phyloP scores from a whole-genome alignment of 2,797 vertebrate genomes.

The Enteromius treurensis region DNA sequence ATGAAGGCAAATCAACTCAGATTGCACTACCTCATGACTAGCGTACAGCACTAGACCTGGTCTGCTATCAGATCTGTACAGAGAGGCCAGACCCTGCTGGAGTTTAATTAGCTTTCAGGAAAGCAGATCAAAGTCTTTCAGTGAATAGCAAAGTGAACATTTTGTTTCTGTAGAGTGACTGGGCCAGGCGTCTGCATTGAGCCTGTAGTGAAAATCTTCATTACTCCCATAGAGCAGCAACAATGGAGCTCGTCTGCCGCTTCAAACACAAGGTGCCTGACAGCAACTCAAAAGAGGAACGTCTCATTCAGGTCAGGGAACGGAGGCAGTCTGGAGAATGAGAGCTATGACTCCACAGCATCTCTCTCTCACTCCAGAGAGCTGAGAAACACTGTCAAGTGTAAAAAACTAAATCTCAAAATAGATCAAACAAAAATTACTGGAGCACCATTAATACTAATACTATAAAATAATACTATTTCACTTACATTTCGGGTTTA shows the following conservation, averaged over 20 bases:
- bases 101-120: not conserved
- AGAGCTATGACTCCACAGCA: not conserved
- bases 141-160: not conserved
- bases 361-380: not conserved
- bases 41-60: not conserved
- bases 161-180: slow-evolving; percentile 12
- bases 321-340: not conserved
- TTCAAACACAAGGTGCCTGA: slow-evolving; percentile 24
- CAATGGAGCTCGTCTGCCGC: slow-evolving; percentile 25
- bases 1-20: not conserved
- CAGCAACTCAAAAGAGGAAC: slow-evolving; percentile 8
- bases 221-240: slow-evolving; percentile 20
- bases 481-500: not conserved
- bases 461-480: not conserved
- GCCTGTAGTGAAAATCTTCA: slow-evolving; percentile 20
- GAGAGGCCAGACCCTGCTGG: slow-evolving; percentile 3
- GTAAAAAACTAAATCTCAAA: no score
- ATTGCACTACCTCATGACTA: not conserved
- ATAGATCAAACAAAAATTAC: not conserved
- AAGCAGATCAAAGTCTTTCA: not conserved
- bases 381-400: not conserved
- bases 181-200: not conserved
- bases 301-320: slow-evolving; percentile 38
- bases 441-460: not conserved
- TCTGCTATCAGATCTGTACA: slow-evolving; percentile 11